Conservation (phyloP, 2,797 vertebrate genomes). For the Coracias cyanogaster region DNA sequence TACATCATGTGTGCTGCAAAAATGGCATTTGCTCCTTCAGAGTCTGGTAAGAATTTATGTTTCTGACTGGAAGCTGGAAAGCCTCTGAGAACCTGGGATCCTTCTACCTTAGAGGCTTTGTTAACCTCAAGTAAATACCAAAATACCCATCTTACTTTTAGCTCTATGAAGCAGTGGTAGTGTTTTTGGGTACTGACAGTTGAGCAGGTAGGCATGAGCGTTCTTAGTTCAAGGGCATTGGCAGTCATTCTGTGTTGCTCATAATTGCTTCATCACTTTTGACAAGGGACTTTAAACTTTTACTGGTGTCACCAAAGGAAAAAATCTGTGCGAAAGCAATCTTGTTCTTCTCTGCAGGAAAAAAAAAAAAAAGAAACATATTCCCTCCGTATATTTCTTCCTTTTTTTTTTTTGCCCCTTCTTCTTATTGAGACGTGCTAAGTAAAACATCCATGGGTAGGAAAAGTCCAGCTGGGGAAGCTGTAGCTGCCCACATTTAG, state of each 20-base stretch:
- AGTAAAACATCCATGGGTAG: slow-evolving; percentile 39
- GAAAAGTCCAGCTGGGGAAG: neutral
- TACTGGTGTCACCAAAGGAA: neutral
- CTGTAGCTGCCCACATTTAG: neutral
- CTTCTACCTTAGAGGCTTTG: neutral
- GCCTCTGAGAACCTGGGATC: neutral
- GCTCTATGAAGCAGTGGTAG: neutral
- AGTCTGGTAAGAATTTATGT: neutral
- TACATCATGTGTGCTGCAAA: rapidly evolving
- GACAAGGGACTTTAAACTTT: neutral
- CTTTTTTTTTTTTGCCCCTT: neutral
- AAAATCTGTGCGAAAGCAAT: neutral
- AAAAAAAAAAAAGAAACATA: neutral
- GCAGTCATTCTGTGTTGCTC: neutral
- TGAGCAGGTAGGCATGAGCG: neutral
- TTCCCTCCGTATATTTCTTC: neutral
- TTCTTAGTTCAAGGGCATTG: neutral
- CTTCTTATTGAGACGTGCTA: slow-evolving; percentile 9
- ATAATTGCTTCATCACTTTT: neutral
- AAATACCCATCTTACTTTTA: neutral
- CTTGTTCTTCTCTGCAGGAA: neutral
- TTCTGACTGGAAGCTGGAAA: neutral
- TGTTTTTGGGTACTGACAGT: neutral
- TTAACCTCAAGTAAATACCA: neutral
- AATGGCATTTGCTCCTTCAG: neutral